A percentile compares a stretch with the other conserved stretches of the same genome.
Conservation (phyloP, 2,888 invertebrate genomes). For the Drosophila borborema region DNA sequence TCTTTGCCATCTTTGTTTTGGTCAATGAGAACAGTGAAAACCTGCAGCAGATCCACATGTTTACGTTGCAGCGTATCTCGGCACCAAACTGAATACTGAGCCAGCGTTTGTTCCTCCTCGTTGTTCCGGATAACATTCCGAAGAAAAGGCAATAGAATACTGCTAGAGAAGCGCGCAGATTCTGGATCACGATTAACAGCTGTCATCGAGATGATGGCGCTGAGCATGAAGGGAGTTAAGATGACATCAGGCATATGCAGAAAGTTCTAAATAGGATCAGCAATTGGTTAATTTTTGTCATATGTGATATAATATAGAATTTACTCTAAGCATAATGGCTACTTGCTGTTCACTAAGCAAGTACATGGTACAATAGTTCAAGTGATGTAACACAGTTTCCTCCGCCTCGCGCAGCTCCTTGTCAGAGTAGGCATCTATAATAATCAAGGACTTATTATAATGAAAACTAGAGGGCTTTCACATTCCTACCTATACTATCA, state of each 20-base stretch:
- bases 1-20: conserved; percentile 84
- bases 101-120: conserved; percentile 85
- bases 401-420: conserved; percentile 87
- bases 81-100: conserved; percentile 87
- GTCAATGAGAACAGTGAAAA: conserved; percentile 83
- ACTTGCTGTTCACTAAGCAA: conserved; percentile 82
- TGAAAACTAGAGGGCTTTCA: neutral
- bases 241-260: conserved; percentile 87
- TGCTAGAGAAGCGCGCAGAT: conserved; percentile 73
- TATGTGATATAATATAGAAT: neutral
- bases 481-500: conserved; percentile 82
- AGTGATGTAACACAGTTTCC: conserved; percentile 88
- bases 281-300: neutral
- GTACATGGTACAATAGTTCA: conserved; percentile 85
- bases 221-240: conserved; percentile 88
- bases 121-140: conserved; percentile 83
- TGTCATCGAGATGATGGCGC: conserved; percentile 86
- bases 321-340: conserved; percentile 77
- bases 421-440: conserved; percentile 84
- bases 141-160: conserved; percentile 80
- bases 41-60: conserved; percentile 78
- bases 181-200: conserved; percentile 84
- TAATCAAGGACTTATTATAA: neutral
- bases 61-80: conserved; percentile 83
- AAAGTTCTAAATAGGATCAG: conserved; percentile 84